Evolutionary conservation across 2,113 vertebrate species (phyloP).

Genomic region (Megaceryle maxima): DNA sequence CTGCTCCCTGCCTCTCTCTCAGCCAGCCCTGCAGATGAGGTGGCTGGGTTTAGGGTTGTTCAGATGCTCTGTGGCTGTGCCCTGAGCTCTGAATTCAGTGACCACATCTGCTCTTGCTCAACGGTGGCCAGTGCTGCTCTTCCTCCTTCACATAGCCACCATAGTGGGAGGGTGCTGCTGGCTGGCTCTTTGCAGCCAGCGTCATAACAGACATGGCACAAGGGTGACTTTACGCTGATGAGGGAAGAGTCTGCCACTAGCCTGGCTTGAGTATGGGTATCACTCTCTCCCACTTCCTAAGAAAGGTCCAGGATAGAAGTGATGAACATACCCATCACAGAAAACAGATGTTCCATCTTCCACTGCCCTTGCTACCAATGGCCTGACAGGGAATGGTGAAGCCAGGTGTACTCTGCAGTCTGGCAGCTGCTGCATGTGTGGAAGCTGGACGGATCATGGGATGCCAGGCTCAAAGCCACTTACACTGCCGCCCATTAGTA

Average conservation of each 20-base stretch:
- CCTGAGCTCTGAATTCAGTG: not conserved
- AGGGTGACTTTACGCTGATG: not conserved
- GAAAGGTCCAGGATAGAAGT: not conserved
- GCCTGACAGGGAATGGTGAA: not conserved
- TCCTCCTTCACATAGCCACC: not conserved
- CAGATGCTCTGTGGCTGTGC: not conserved
- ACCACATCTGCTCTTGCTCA: not conserved
- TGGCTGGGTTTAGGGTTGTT: not conserved
- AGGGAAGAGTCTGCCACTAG: not conserved
- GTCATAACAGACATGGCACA: not conserved
- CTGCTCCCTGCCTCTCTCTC: not conserved
- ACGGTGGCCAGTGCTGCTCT: not conserved
- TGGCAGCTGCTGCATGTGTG: not conserved
- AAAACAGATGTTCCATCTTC: not conserved
- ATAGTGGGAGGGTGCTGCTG: not conserved
- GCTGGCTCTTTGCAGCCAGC: not conserved
- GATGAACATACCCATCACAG: not conserved
- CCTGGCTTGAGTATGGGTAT: accelerated
- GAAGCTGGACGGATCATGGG: not conserved
- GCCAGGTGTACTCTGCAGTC: not conserved
- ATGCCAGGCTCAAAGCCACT: not conserved
- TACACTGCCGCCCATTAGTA: not conserved
- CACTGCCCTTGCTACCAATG: not conserved
- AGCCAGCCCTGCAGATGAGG: not conserved
- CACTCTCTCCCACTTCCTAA: not conserved